phyloP scores from a whole-genome alignment of 2,888 invertebrate species.

The Epicampocera succincta region DNA sequence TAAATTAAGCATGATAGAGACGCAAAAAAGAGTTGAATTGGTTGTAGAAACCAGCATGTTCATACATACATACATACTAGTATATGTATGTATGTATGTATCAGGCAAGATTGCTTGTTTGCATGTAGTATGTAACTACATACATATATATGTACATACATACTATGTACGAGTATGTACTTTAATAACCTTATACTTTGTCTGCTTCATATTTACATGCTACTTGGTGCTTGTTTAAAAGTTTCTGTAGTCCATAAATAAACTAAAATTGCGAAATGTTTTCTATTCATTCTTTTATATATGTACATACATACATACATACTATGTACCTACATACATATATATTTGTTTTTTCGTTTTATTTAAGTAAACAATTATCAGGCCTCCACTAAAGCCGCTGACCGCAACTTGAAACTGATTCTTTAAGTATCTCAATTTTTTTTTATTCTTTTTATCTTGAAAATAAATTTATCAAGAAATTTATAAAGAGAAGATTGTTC shows the following conservation, averaged over 20 bases:
- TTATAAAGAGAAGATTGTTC: constrained; percentile 20
- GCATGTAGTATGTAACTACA: neutral
- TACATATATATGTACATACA: neutral
- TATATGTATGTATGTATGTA: neutral
- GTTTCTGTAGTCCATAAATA: neutral
- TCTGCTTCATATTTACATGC: neutral
- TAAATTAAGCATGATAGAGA: constrained; percentile 60
- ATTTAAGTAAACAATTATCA: constrained; percentile 57
- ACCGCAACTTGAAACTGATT: constrained; percentile 44
- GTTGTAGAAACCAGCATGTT: neutral
- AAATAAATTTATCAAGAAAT: constrained; percentile 18
- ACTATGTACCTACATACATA: too few relatives aligned
- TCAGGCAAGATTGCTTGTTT: too few relatives aligned
- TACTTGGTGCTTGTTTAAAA: neutral
- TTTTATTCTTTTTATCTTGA: constrained; percentile 21
- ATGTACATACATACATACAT: too few relatives aligned
- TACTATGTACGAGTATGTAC: too few relatives aligned
- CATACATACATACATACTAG: neutral
- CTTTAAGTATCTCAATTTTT: neutral
- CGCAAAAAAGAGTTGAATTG: constrained; percentile 41
- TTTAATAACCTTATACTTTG: neutral
- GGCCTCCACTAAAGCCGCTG: constrained; percentile 55
- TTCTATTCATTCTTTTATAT: neutral
- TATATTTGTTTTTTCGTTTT: neutral
- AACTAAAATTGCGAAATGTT: constrained; percentile 25